A percentile compares a stretch with the other conserved stretches of the same genome.
Evolutionary conservation across 2,797 vertebrate genomes (phyloP).

Genomic region (Sparus aurata): DNA sequence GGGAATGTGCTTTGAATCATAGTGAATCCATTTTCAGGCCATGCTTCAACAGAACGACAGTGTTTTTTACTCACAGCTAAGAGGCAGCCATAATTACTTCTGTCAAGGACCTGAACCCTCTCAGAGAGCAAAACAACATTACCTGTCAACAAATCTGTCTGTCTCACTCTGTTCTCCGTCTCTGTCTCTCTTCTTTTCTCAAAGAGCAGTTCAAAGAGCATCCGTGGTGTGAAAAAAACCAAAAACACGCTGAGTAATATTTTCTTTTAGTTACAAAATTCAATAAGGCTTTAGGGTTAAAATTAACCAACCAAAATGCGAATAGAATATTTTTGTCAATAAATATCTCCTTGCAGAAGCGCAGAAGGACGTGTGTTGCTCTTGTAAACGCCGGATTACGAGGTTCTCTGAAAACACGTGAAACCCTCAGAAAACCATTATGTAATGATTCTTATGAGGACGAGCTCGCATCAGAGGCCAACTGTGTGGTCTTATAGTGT

Average conservation of each 20-base stretch:
- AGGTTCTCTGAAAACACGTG: neutral
- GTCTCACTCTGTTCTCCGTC: conserved; percentile 35
- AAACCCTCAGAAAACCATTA: neutral
- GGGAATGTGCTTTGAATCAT: conserved; percentile 30
- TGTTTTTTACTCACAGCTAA: conserved; percentile 52
- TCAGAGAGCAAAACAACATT: conserved; percentile 67
- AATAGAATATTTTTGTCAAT: neutral
- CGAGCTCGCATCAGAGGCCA: neutral
- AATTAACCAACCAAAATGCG: conserved; percentile 24
- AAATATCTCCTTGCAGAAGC: neutral
- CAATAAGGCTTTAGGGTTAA: conserved; percentile 13
- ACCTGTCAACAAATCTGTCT: conserved; percentile 63
- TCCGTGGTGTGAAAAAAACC: conserved; percentile 1
- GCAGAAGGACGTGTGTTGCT: neutral
- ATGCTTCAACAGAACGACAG: conserved; percentile 33
- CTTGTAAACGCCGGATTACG: neutral
- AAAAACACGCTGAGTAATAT: neutral
- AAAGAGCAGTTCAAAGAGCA: conserved; percentile 41
- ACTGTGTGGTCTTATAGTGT: neutral
- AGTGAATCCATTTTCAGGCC: conserved; percentile 53
- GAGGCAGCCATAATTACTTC: conserved; percentile 63
- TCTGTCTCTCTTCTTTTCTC: conserved; percentile 15
- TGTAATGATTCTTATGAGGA: neutral
- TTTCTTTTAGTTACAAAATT: conserved; percentile 22
- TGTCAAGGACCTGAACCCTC: conserved; percentile 65